Base-by-base conservation (phyloP, 1,140 invertebrate genomes). In the Cheumatopsyche charites region DNA sequence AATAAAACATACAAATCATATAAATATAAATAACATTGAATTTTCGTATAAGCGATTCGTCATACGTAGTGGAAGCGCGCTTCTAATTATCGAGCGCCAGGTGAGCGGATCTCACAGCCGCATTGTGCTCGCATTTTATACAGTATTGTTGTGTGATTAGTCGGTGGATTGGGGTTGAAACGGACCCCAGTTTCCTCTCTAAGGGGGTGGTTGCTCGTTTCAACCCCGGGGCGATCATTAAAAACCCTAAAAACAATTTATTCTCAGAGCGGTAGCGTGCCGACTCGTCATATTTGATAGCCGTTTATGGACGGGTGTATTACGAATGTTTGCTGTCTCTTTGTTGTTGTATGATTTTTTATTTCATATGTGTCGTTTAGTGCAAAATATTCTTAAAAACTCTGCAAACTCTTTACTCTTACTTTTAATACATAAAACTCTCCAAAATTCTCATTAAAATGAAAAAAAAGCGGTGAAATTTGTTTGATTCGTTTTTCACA, bases 211-310 rank as follows among this genome's bases (percentile, higher is more conserved):
- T 13, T 6, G 19, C 13, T 11, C 2, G 43, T n/a, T 21, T n/a
- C 13, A 15, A 26, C 49, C 23, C 13, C 2, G 52, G 19, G 26
- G 29, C 19, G 12, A 52, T 55, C 67, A 69, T 69, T 69, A 69
- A 42, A 69, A 69, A 19, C 26, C 49, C 55, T 45, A 45, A 70
- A 70, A 70, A 70, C 68, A 70, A 70, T 70, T 70, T 70, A 70
- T 70, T 29, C 21, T 15, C 15, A 26, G 45, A 19, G 11, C 62
- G 41, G 15, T 63, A 12, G 62, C 62, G 62, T 63, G 62, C 29
- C 41, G 26, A 25, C n/a, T 25, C 26, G 15, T 41, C 29, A 21
- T 43, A 63, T 63, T 63, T 63, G 62, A 63, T 63, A 11, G 36
- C 62, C 62, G 29, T 63, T 63, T 63, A 63, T 29, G 11, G 62